phyloP scores from a whole-genome alignment of 2,113 vertebrate species.

The Albula goreensis region DNA sequence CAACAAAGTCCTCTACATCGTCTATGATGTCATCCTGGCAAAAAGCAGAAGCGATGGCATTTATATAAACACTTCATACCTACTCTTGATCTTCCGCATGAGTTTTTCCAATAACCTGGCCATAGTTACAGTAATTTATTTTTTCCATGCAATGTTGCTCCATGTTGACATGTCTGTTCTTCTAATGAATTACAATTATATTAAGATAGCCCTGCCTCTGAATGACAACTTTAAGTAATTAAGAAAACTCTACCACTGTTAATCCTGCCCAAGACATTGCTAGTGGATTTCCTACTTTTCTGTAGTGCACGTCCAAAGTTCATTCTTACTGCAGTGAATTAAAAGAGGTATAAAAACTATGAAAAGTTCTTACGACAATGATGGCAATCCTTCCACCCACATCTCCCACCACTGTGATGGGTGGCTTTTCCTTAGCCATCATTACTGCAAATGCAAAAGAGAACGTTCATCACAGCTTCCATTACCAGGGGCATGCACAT shows the following conservation, averaged over 20 bases:
- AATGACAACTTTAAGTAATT: not conserved
- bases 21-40: conserved; percentile 95
- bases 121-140: not conserved
- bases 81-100: not conserved
- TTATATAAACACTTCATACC: not conserved
- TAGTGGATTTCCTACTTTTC: not conserved
- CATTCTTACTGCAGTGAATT: not conserved
- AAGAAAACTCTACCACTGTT: not conserved
- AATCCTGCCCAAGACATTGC: not conserved
- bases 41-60: conserved; percentile 18
- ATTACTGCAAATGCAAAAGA: conserved; percentile 77
- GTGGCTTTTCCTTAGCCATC: conserved; percentile 99
- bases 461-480: conserved; percentile 9
- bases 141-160: not conserved
- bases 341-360: not conserved
- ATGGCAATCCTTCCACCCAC: conserved; percentile 97
- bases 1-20: conserved; percentile 94
- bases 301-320: not conserved
- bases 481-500: conserved; percentile 26
- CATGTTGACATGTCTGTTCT: not conserved
- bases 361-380: conserved; percentile 82
- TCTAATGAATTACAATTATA: not conserved
- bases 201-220: not conserved
- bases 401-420: conserved; percentile 96
- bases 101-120: not conserved